Percentiles rank a stretch among this genome's conserved stretches.
phyloP scores from a whole-genome alignment of 2,888 invertebrate species.

The Anodontia alba region DNA sequence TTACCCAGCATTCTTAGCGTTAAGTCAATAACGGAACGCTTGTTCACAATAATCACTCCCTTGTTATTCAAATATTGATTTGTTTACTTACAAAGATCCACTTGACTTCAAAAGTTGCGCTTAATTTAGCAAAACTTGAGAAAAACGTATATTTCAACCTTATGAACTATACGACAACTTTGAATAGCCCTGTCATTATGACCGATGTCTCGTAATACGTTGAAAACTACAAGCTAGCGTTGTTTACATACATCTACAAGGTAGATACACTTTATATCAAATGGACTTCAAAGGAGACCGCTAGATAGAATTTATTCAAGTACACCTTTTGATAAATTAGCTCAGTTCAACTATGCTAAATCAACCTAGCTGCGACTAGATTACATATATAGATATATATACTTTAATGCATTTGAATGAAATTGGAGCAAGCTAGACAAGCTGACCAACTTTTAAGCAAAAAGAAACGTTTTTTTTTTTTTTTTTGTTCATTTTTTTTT shows the following conservation, averaged over 20 bases:
- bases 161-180: background rate
- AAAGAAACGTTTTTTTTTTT: no score
- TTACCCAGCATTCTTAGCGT: no score
- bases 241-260: slow-evolving; percentile 14
- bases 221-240: background rate
- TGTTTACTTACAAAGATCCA: slow-evolving; percentile 2
- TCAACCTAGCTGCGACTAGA: background rate
- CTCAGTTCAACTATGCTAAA: slow-evolving; percentile 7
- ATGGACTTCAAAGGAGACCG: slow-evolving; percentile 14
- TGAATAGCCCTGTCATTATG: background rate
- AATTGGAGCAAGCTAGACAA: no score
- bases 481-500: no score
- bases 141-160: background rate
- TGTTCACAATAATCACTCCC: slow-evolving; percentile 1
- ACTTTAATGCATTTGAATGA: no score
- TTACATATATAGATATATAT: background rate
- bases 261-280: slow-evolving; percentile 5
- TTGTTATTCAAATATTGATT: slow-evolving; percentile 12
- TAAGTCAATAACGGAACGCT: background rate
- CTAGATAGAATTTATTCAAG: slow-evolving; percentile 9
- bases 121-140: background rate
- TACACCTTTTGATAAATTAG: slow-evolving; percentile 17
- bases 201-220: background rate
- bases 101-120: slow-evolving; percentile 11
- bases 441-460: no score